Evolutionary conservation across 2,888 invertebrate genomes (phyloP).

Genomic region (Meghimatium bilineatum): DNA sequence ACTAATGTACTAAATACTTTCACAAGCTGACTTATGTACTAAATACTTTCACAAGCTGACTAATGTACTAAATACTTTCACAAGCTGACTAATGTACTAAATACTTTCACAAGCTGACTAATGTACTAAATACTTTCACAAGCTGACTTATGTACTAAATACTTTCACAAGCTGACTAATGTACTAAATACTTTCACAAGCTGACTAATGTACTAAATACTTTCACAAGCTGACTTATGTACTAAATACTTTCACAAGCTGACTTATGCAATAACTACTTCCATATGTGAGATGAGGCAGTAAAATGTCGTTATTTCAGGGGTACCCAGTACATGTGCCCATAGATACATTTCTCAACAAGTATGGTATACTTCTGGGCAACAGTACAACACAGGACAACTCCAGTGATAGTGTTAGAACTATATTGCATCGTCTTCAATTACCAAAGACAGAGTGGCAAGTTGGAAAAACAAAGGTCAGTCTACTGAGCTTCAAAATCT

Average conservation of each 20-base stretch:
- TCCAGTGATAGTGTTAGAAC: constrained; percentile 56
- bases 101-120: neutral
- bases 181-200: neutral
- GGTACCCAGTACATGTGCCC: constrained; percentile 70
- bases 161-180: neutral
- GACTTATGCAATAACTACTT: neutral
- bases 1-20: neutral
- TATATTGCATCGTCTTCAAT: constrained; percentile 61
- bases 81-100: neutral
- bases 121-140: neutral
- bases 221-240: neutral
- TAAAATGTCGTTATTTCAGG: constrained; percentile 55
- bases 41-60: neutral
- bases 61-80: neutral
- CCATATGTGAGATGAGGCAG: neutral
- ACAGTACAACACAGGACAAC: constrained; percentile 48
- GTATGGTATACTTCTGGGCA: constrained; percentile 62
- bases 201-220: neutral
- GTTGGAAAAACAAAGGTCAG: constrained; percentile 70
- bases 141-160: neutral
- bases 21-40: neutral
- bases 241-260: neutral
- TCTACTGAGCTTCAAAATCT: neutral
- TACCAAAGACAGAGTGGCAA: constrained; percentile 70
- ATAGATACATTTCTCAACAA: constrained; percentile 64